These are phyloP conservation scores for Drosophila diplacantha DNA, from an alignment of 2,888 invertebrate species.

Conservation along the genomic window DNA sequence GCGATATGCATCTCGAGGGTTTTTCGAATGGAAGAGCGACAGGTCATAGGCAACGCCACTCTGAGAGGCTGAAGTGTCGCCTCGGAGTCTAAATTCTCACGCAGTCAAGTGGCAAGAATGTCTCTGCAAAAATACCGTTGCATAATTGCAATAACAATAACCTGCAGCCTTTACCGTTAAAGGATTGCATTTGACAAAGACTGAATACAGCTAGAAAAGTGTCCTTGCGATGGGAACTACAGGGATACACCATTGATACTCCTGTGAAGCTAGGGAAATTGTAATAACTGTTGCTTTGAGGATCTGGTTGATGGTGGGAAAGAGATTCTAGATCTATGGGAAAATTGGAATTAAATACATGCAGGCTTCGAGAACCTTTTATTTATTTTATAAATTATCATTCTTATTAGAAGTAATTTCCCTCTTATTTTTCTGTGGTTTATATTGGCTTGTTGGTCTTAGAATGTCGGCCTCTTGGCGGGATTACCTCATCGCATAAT, in stretches of 20 bases:
- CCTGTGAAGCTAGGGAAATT: conserved; percentile 16
- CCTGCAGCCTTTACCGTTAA: conserved; percentile 28
- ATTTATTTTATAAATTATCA: neutral
- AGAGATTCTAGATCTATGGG: neutral
- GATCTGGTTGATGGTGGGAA: conserved; percentile 11
- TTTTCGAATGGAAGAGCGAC: conserved; percentile 27
- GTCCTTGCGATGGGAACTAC: conserved; percentile 6
- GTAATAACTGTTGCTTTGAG: conserved; percentile 11
- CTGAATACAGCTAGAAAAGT: conserved; percentile 30
- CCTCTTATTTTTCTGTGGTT: too few species aligned
- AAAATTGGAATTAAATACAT: neutral
- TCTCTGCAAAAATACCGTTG: conserved; percentile 55
- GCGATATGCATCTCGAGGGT: conserved; percentile 48
- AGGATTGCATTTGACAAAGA: conserved; percentile 7
- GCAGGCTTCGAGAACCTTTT: neutral
- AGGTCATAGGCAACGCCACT: conserved; percentile 42
- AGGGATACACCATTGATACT: conserved; percentile 18
- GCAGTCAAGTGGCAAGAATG: conserved; percentile 61
- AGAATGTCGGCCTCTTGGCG: neutral
- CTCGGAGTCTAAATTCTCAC: conserved; percentile 51
- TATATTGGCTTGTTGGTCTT: neutral
- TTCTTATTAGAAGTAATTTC: neutral
- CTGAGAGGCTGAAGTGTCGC: conserved; percentile 25
- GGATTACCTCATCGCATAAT: conserved; percentile 36
- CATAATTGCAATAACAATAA: conserved; percentile 57